These are phyloP conservation scores for Graphium colonna DNA, from an alignment of 2,888 invertebrate genomes.

Conservation along the genomic window DNA sequence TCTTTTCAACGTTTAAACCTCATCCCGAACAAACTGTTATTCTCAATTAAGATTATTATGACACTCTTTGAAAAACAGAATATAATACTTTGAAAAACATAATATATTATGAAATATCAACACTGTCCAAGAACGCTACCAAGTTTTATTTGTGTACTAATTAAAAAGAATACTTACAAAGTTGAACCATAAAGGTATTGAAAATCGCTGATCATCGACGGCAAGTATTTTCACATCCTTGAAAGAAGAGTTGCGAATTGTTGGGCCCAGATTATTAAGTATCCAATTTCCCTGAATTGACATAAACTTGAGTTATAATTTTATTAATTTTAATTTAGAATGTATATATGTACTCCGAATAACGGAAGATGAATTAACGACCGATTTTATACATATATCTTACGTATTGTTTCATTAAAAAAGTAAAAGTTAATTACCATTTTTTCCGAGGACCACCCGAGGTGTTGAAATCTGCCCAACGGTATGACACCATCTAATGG, in stretches of 20 bases:
- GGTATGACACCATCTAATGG: slow-evolving; percentile 82
- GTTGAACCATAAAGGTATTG: slow-evolving; percentile 27
- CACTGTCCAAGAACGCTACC: too few species aligned
- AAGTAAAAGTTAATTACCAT: slow-evolving; percentile 47
- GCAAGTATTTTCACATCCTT: slow-evolving; percentile 30
- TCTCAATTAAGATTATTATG: too few species aligned
- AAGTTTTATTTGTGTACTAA: neutral
- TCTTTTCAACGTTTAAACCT: too few species aligned
- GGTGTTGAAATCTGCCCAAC: slow-evolving; percentile 80
- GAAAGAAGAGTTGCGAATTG: slow-evolving; percentile 28
- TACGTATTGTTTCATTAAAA: neutral
- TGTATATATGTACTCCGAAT: neutral
- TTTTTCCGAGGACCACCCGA: slow-evolving; percentile 84
- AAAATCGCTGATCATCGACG: slow-evolving; percentile 31
- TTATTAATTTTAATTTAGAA: neutral
- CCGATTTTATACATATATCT: neutral
- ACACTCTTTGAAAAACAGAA: too few species aligned
- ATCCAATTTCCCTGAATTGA: slow-evolving; percentile 29
- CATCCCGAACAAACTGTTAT: too few species aligned
- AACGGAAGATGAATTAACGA: neutral
- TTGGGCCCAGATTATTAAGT: slow-evolving; percentile 30
- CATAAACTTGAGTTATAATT: too few species aligned
- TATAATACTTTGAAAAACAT: too few species aligned
- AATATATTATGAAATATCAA: too few species aligned
- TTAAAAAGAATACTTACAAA: slow-evolving; percentile 21